Conservation (phyloP, 2,888 invertebrate genomes). For the Folsomia manolachei region DNA sequence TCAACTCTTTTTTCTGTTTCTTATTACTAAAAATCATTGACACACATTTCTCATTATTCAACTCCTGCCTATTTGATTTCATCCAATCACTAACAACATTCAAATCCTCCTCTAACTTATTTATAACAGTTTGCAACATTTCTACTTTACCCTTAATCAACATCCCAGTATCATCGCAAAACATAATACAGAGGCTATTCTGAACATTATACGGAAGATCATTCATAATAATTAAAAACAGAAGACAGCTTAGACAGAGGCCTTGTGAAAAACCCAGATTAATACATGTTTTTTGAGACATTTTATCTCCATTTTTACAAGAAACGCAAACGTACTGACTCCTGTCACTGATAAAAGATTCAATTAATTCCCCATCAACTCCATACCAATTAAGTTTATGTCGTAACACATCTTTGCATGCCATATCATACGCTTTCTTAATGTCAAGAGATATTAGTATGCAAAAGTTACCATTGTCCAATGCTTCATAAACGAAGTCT, state of each 20-base stretch:
- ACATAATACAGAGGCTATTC: background rate
- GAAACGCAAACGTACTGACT: background rate
- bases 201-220: background rate
- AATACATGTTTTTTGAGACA: background rate
- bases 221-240: background rate
- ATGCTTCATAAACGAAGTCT: background rate
- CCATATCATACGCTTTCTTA: background rate
- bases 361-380: background rate
- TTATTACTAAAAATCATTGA: slow-evolving; percentile 8
- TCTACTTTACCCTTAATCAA: background rate
- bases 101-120: background rate
- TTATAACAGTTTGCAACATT: background rate
- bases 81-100: background rate
- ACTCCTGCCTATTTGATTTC: background rate
- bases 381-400: background rate
- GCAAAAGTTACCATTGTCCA: background rate
- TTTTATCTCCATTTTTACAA: background rate
- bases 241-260: background rate
- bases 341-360: background rate
- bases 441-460: background rate
- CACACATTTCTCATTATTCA: background rate
- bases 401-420: background rate
- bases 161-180: background rate
- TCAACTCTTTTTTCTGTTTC: background rate
- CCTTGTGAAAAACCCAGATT: background rate